These are phyloP conservation scores for Malurus elegans DNA, from an alignment of 2,113 vertebrate genomes.

Conservation along the genomic window DNA sequence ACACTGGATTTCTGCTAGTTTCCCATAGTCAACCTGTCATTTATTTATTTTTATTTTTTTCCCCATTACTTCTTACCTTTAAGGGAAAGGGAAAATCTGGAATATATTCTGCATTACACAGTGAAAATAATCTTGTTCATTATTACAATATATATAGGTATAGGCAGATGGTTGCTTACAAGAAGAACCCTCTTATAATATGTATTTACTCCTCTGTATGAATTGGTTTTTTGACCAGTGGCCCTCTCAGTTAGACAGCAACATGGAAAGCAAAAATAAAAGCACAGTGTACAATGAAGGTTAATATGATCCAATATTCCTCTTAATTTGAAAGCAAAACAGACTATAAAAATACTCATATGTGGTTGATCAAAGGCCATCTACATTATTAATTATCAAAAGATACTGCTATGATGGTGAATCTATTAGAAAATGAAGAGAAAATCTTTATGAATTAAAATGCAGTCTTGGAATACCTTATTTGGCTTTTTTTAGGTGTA, in stretches of 20 bases:
- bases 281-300: neutral
- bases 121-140: neutral
- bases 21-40: neutral
- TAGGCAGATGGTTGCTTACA: neutral
- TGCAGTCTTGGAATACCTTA: neutral
- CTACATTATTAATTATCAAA: slow-evolving; percentile 30
- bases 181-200: neutral
- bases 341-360: neutral
- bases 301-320: neutral
- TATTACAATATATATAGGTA: neutral
- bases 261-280: neutral
- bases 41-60: neutral
- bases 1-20: neutral
- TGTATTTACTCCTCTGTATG: neutral
- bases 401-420: neutral
- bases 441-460: neutral
- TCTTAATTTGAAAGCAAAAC: neutral
- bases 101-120: neutral
- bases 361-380: neutral
- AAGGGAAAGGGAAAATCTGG: neutral
- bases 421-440: neutral
- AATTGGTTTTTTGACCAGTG: rapidly evolving
- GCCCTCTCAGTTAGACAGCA: neutral
- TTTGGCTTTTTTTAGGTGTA: neutral
- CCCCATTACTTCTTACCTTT: neutral